Conservation (phyloP, 2,113 vertebrate species). For the Regulus satrapa region DNA sequence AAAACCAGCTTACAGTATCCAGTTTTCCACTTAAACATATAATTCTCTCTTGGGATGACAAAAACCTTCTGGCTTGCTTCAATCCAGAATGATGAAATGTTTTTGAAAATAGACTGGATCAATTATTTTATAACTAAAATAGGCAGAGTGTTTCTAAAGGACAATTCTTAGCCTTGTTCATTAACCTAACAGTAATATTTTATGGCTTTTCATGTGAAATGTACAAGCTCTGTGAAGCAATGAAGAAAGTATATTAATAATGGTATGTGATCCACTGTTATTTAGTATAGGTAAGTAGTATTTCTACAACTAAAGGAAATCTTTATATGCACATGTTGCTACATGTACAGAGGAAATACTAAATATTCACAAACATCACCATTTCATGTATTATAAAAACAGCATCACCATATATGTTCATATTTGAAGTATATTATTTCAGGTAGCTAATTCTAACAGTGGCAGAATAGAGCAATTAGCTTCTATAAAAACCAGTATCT, state of each 20-base stretch:
- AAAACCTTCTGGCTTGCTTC: not conserved
- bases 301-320: not conserved
- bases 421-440: not conserved
- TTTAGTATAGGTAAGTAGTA: not conserved
- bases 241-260: not conserved
- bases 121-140: not conserved
- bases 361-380: not conserved
- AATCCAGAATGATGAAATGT: not conserved
- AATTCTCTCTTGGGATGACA: not conserved
- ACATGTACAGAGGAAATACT: not conserved
- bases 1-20: not conserved
- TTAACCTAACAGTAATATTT: not conserved
- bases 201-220: not conserved
- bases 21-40: not conserved
- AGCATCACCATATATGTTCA: not conserved
- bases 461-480: not conserved
- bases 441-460: not conserved
- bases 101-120: not conserved
- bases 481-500: not conserved
- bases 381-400: not conserved
- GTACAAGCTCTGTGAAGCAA: not conserved
- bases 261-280: not conserved
- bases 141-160: not conserved
- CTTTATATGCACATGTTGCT: not conserved
- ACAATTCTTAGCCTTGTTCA: not conserved